These are phyloP conservation scores for Heliothis peltigera DNA, from an alignment of 2,888 invertebrate genomes.

Conservation along the genomic window DNA sequence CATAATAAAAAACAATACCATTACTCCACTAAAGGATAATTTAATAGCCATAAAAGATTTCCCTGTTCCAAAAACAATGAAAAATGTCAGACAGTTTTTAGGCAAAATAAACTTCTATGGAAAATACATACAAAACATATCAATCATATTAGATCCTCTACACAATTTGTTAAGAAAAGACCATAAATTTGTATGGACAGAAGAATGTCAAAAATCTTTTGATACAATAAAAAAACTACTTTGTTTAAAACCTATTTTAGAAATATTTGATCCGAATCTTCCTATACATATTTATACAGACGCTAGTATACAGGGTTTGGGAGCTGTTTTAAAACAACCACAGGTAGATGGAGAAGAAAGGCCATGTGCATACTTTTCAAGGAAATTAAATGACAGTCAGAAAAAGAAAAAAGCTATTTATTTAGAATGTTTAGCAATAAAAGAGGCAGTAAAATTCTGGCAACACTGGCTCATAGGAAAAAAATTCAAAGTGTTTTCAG, in stretches of 20 bases:
- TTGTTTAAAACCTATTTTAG: neutral
- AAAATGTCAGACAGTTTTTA: neutral
- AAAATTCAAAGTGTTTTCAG: neutral
- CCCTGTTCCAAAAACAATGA: neutral
- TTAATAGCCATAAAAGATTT: neutral
- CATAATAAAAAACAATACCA: neutral
- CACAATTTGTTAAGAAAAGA: conserved; percentile 5
- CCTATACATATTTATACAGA: neutral
- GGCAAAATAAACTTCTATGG: neutral
- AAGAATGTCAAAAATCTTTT: neutral
- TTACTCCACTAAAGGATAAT: neutral
- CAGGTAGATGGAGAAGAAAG: neutral
- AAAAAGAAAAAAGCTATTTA: neutral
- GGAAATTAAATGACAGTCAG: neutral
- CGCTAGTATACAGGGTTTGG: neutral
- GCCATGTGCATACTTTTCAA: neutral
- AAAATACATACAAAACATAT: neutral
- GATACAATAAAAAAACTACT: neutral
- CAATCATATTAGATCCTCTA: neutral
- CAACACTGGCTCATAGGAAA: conserved; percentile 2
- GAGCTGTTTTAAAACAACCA: no score
- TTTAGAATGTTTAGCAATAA: neutral
- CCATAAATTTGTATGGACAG: neutral
- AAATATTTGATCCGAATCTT: neutral
- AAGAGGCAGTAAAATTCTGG: neutral